Evolutionary conservation across 2,113 vertebrate species (phyloP), one percentile per base, ranked within the genome.

Genomic region (Pungitius pungitius): DNA sequence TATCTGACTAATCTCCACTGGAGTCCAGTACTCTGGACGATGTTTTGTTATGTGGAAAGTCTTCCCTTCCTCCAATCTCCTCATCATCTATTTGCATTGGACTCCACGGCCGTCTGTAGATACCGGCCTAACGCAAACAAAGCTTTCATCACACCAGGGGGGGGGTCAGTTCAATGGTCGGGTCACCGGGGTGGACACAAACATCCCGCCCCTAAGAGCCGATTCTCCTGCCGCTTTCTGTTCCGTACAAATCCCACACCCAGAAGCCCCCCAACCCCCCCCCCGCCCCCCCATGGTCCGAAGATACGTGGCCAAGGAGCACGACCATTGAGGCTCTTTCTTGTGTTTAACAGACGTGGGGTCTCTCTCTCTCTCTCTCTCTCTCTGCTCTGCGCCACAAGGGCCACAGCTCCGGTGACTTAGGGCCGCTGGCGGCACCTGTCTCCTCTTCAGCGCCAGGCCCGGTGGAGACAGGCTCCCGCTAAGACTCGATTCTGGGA

Each of bases 381-480:
- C 33, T 7, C 33, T 7, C 69, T 73, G 73, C 60, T 87, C 67
- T 69, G 78, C 85, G 60, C 82, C 79, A 70, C 76, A 71, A 68
- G 73, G 77, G 83, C 77, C 78, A 73, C 87, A 89, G 88, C 89
- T 90, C 86, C 87, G 59, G 69, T 75, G 84, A 89, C 89, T 92
- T 90, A 92, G 5, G 84, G 79, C 85, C 85, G 70, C 82, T 84
- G 83, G 87, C 91, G 88, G 88, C 93, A 93, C 91, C 91, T 93
- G 93, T 93, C 90, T 90, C 89, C 89, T 92, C 87, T 88, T 70
- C 90, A 91, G 89, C 85, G 88, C 92, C 91, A 91, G 86, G 78
- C 79, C 40, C 82, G 85, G 30, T 3, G 86, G 83, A 91, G 91
- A 88, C 90, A n/a, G 76, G 89, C 88, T n/a, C 75, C 84, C 82